phyloP scores from a whole-genome alignment of 2,888 invertebrate genomes.

The Erebia aethiops region DNA sequence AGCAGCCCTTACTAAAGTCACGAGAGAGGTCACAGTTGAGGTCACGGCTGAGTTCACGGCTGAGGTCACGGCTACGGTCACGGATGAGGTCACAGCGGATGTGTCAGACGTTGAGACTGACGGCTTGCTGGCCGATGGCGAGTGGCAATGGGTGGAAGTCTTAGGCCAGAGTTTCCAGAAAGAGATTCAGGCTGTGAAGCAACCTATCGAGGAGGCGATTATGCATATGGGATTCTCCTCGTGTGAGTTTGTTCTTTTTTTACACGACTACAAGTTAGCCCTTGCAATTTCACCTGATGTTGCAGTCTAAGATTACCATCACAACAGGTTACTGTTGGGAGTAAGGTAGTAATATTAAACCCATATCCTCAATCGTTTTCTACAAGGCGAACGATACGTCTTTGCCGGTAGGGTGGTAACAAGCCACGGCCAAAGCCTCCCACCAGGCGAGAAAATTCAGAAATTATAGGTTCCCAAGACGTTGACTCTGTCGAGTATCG shows the following conservation, averaged over 20 bases:
- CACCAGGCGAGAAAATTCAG: too few relatives aligned
- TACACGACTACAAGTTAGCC: neutral
- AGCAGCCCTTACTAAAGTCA: too few relatives aligned
- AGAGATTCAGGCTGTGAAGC: slow-evolving; percentile 52
- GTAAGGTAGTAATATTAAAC: too few relatives aligned
- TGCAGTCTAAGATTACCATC: too few relatives aligned
- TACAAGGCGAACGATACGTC: too few relatives aligned
- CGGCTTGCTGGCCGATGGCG: slow-evolving; percentile 5
- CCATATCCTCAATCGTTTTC: too few relatives aligned
- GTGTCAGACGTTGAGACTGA: neutral
- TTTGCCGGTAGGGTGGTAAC: too few relatives aligned
- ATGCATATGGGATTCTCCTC: slow-evolving; percentile 51
- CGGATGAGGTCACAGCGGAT: neutral
- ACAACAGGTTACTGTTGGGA: too few relatives aligned
- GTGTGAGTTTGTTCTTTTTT: slow-evolving; percentile 48
- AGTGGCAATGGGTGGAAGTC: neutral
- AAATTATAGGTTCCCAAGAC: too few relatives aligned
- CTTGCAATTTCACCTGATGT: too few relatives aligned
- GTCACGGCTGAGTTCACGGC: neutral
- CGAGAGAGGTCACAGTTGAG: neutral
- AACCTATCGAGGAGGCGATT: slow-evolving; percentile 55
- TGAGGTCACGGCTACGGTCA: neutral
- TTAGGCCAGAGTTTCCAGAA: slow-evolving; percentile 40
- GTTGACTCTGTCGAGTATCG: too few relatives aligned
- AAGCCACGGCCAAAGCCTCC: too few relatives aligned